A percentile compares a stretch with the other conserved stretches of the same genome.
These are phyloP conservation scores for Antheraea yamamai DNA, from an alignment of 2,888 invertebrate species.

Conservation along the genomic window DNA sequence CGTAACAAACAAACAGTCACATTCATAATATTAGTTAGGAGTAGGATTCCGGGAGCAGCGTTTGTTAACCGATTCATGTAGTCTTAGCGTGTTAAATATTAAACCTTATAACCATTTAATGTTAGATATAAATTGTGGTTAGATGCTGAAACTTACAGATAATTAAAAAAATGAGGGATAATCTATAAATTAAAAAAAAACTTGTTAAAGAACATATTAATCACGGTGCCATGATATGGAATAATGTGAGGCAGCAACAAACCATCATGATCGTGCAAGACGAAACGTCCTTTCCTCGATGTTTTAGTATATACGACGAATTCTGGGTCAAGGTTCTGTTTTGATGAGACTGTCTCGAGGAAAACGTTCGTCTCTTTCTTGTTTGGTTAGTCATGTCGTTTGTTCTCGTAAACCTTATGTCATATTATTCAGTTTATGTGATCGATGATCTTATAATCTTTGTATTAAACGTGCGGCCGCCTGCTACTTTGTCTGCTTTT, in stretches of 20 bases:
- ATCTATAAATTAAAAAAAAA: neutral
- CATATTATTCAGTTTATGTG: constrained; percentile 19
- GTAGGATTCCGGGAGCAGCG: no score
- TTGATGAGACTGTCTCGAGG: constrained; percentile 59
- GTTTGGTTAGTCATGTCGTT: constrained; percentile 28
- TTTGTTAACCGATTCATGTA: no score
- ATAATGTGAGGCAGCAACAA: constrained; percentile 7
- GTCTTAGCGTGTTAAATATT: no score
- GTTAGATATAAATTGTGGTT: no score
- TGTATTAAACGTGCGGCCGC: neutral
- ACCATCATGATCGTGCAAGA: constrained; percentile 16
- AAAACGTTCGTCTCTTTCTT: constrained; percentile 47
- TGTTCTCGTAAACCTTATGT: constrained; percentile 13
- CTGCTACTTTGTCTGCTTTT: no score
- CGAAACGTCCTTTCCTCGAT: constrained; percentile 55
- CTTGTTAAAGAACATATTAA: neutral
- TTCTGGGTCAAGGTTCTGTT: constrained; percentile 74
- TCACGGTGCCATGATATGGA: neutral
- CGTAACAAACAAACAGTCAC: no score
- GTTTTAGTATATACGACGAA: constrained; percentile 46
- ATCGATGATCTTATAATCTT: constrained; percentile 21
- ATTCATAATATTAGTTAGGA: no score
- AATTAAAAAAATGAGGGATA: no score
- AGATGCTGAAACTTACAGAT: no score
- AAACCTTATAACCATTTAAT: no score